Percentiles rank a stretch among this genome's conserved stretches.
These are phyloP conservation scores for Lepilemur ruficaudatus DNA, from an alignment of 2,797 vertebrate species.

Conservation along the genomic window DNA sequence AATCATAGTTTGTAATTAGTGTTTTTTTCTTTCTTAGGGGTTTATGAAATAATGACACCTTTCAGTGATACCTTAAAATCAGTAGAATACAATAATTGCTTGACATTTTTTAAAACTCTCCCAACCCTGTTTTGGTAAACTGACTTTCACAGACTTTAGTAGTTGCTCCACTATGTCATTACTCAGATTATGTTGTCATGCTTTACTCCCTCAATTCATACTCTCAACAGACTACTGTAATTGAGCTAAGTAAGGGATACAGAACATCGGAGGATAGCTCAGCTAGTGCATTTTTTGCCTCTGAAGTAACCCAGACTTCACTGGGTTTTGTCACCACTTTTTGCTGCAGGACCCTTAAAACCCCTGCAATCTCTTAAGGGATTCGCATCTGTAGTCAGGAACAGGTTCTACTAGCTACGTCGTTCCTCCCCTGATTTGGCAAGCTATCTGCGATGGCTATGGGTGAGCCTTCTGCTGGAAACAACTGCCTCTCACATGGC, in stretches of 20 bases:
- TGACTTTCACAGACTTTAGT: constrained; percentile 15
- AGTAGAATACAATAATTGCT: neutral
- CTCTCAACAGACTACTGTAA: neutral
- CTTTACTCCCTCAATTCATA: neutral
- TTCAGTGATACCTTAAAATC: constrained; percentile 18
- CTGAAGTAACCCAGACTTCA: neutral
- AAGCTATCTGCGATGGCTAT: neutral
- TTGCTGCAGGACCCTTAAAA: neutral
- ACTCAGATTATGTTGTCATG: neutral
- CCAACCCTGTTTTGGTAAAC: constrained; percentile 23
- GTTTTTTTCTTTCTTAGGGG: neutral
- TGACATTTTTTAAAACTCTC: neutral
- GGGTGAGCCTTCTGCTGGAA: neutral
- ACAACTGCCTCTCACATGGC: neutral
- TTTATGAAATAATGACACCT: neutral
- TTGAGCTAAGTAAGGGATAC: neutral
- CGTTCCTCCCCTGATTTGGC: neutral
- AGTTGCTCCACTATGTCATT: neutral
- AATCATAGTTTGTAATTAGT: neutral
- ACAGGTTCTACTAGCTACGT: neutral
- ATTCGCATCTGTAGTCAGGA: neutral
- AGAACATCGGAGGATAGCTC: neutral
- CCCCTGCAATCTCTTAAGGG: neutral
- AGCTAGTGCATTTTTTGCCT: neutral
- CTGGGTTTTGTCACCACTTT: neutral